Conservation (phyloP, 2,888 invertebrate genomes). For the Deilephila elpenor region DNA sequence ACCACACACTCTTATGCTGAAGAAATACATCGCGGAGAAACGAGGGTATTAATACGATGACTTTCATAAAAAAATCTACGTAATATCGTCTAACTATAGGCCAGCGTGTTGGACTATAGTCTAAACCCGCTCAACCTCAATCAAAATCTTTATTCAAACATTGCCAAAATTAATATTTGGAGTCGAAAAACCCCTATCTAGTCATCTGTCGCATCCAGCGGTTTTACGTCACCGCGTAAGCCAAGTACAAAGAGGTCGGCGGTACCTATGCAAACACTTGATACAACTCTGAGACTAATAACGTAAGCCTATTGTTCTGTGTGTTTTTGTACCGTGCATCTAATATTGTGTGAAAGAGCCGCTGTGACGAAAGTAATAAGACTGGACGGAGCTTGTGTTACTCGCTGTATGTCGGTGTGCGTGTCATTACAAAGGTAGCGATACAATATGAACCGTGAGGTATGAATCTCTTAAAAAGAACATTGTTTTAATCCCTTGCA, state of each 20-base stretch:
- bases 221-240: background rate
- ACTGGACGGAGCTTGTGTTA: background rate
- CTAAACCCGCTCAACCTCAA: no score
- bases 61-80: no score
- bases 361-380: constrained; percentile 5
- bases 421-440: background rate
- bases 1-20: no score
- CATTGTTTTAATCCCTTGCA: no score
- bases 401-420: background rate
- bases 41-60: no score
- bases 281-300: constrained; percentile 27
- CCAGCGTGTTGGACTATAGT: no score
- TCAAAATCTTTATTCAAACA: no score
- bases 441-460: background rate
- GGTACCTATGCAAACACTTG: constrained; percentile 30
- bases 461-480: no score
- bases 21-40: no score
- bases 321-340: constrained; percentile 5
- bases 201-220: constrained; percentile 5
- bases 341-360: background rate
- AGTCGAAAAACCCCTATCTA: background rate
- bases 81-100: no score
- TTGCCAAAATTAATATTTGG: no score
- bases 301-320: constrained; percentile 16
- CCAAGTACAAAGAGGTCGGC: constrained; percentile 20